Evolutionary conservation across 2,797 vertebrate genomes (phyloP), one percentile per base, ranked within the genome.

Genomic region (Aplochiton taeniatus): DNA sequence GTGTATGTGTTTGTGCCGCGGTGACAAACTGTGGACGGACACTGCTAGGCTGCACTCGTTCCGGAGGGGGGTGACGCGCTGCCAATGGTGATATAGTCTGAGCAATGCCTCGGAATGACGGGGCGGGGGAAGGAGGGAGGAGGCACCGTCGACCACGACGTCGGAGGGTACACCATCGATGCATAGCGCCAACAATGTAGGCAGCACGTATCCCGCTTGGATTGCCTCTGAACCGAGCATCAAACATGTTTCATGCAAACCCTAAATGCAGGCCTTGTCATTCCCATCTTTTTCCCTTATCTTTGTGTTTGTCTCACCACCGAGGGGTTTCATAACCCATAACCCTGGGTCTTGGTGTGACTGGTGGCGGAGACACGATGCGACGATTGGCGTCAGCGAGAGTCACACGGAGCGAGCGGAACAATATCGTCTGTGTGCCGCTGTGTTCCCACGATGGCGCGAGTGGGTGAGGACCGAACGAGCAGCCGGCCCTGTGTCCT

Each of bases 351-450:
- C 16, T 42, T 58, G 73, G 78, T 75, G 71, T 77, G 56, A 55
- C 62, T 66, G 79, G 74, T 81, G 71, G 59, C 0, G 7, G 52
- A 69, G 66, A 73, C 69, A 77, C 70, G 31, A 74, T 64, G 64
- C 66, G 50, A 57, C 53, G 64, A 44, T 61, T 62, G 76, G 57
- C 76, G 58, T 84, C 49, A 67, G 67, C 72, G 58, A 56, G 57
- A 60, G 70, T 88, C 86, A 88, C 78, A 79, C 81, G 84, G 74
- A 41, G 63, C 31, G 55, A 11, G 16, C 68, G 73, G 78, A 87
- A 91, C 88, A 91, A 88, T 87, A 60, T 67, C 49, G 20, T 6
- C 74, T 63, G 65, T 87, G 83, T 86, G 74, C 59, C 72, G 64
- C 69, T 73, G 61, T 57, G 64, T 66, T 49, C 44, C 64, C 60